These are phyloP conservation scores for Drosophila maculinotata DNA, from an alignment of 2,888 invertebrate genomes.

Conservation along the genomic window DNA sequence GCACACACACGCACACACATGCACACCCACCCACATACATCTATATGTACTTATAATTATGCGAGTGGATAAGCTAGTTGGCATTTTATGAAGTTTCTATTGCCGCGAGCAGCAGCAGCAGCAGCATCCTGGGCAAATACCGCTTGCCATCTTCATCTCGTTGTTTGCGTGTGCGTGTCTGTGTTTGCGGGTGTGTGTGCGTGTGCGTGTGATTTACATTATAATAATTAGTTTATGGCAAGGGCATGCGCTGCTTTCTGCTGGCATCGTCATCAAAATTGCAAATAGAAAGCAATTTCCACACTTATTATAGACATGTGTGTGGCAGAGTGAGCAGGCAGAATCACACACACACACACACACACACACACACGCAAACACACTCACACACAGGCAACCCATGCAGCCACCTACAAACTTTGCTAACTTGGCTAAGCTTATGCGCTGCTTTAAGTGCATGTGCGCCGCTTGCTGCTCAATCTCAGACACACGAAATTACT, in stretches of 20 bases:
- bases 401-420: constrained; percentile 6
- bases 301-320: constrained; percentile 63
- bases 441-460: constrained; percentile 32
- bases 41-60: constrained; percentile 34
- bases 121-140: constrained; percentile 30
- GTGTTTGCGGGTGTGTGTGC: constrained; percentile 38
- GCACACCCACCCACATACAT: constrained; percentile 4
- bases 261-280: constrained; percentile 56
- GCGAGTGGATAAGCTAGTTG: constrained; percentile 45
- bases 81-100: constrained; percentile 37
- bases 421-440: constrained; percentile 23
- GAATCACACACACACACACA: neutral
- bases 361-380: neutral
- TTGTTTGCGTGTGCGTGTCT: constrained; percentile 29
- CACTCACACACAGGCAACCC: constrained; percentile 1
- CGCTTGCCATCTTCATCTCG: constrained; percentile 17
- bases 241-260: constrained; percentile 37
- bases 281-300: constrained; percentile 68
- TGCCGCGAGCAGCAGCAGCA: constrained; percentile 16
- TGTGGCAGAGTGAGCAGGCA: neutral
- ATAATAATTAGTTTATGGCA: constrained; percentile 67
- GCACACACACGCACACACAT: constrained; percentile 1
- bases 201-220: constrained; percentile 62
- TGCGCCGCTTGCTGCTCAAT: constrained; percentile 44
- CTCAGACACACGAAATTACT: constrained; percentile 54